phyloP scores from a whole-genome alignment of 2,113 vertebrate species.

The Dasypus novemcinctus region DNA sequence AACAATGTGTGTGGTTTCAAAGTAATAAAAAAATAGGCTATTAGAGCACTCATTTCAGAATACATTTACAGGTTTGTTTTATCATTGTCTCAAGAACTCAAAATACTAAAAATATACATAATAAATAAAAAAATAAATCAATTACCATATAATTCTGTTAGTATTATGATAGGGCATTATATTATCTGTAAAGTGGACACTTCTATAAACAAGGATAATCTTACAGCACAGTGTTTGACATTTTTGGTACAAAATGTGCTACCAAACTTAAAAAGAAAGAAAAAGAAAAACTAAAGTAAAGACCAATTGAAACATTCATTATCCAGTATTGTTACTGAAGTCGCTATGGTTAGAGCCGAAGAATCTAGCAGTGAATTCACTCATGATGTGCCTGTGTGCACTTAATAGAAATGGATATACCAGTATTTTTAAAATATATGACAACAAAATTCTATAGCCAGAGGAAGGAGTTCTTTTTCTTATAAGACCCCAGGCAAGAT shows the following conservation, averaged over 20 bases:
- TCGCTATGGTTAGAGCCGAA: constrained; percentile 73
- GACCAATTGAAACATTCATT: constrained; percentile 78
- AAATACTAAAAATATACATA: constrained; percentile 80
- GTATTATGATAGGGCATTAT: constrained; percentile 69
- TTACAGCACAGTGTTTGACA: constrained; percentile 84
- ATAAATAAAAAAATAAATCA: constrained; percentile 82
- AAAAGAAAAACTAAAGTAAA: constrained; percentile 68
- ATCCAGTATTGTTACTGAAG: constrained; percentile 77
- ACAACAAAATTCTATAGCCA: constrained; percentile 69
- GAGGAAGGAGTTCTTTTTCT: constrained; percentile 57
- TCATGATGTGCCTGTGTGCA: constrained; percentile 46
- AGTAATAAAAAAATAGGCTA: constrained; percentile 54
- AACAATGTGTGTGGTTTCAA: constrained; percentile 72
- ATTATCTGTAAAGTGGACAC: constrained; percentile 74
- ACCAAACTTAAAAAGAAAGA: constrained; percentile 68
- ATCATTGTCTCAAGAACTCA: constrained; percentile 79
- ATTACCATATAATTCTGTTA: constrained; percentile 67
- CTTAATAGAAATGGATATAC: not conserved
- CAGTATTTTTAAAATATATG: constrained; percentile 52
- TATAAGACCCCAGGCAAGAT: constrained; percentile 60
- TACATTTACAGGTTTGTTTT: constrained; percentile 75
- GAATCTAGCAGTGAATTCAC: constrained; percentile 69
- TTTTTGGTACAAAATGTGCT: constrained; percentile 86
- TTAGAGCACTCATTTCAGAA: constrained; percentile 80
- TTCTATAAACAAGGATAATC: constrained; percentile 70